phyloP scores from a whole-genome alignment of 1,140 invertebrate species.

The Tetragnatha versicolor region DNA sequence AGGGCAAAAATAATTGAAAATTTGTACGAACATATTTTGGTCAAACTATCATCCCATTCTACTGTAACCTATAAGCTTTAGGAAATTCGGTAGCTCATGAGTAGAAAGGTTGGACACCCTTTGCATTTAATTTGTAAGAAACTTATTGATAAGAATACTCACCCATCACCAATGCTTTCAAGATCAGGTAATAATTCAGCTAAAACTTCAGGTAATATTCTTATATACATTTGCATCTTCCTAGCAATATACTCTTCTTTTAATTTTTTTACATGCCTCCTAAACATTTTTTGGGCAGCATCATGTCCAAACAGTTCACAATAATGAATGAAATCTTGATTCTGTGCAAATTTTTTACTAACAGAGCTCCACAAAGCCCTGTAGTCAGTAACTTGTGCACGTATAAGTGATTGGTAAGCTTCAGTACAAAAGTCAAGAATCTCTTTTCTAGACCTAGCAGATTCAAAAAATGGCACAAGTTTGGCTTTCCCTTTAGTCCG shows the following conservation, averaged over 20 bases:
- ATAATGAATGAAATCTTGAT: slow-evolving; percentile 86
- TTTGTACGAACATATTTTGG: too few relatives aligned
- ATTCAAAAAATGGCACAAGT: slow-evolving; percentile 85
- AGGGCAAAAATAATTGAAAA: too few relatives aligned
- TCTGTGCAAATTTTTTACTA: slow-evolving; percentile 83
- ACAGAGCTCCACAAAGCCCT: slow-evolving; percentile 85
- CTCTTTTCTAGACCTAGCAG: slow-evolving; percentile 84
- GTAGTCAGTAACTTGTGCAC: slow-evolving; percentile 81
- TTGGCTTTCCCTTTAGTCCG: slow-evolving; percentile 72
- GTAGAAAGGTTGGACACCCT: too few relatives aligned
- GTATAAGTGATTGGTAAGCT: slow-evolving; percentile 82
- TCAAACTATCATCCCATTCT: too few relatives aligned
- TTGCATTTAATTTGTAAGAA: too few relatives aligned
- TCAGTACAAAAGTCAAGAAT: slow-evolving; percentile 87
- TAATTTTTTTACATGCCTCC: slow-evolving; percentile 81
- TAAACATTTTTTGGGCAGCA: slow-evolving; percentile 80
- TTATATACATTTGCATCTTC: slow-evolving; percentile 81
- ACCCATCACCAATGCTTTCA: slow-evolving; percentile 77
- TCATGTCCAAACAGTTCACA: slow-evolving; percentile 90
- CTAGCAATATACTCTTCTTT: slow-evolving; percentile 85
- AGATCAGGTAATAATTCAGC: slow-evolving; percentile 84
- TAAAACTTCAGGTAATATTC: slow-evolving; percentile 79
- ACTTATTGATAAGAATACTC: slow-evolving; percentile 60
- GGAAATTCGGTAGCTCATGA: too few relatives aligned
- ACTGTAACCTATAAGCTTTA: too few relatives aligned